Evolutionary conservation across 2,113 vertebrate genomes (phyloP).

Genomic region (Origma solitaria): DNA sequence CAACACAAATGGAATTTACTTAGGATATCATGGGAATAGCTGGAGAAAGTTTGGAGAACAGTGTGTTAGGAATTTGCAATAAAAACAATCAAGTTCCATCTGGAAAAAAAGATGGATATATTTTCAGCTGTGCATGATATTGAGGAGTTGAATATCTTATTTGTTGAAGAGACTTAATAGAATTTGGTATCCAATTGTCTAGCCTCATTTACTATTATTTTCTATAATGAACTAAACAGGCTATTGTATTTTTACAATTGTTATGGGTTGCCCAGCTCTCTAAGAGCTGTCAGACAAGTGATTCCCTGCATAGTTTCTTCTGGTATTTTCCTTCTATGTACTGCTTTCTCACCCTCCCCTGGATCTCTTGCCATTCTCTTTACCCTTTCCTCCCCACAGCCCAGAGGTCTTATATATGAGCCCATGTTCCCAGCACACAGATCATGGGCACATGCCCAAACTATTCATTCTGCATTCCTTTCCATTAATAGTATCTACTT

Average conservation of each 20-base stretch:
- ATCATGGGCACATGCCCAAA: background rate
- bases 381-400: background rate
- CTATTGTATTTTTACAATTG: background rate
- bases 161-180: background rate
- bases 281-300: background rate
- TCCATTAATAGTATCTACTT: background rate
- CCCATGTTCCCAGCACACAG: background rate
- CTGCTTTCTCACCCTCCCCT: background rate
- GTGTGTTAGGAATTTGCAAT: slow-evolving; percentile 36
- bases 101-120: background rate
- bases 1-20: slow-evolving; percentile 21
- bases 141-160: background rate
- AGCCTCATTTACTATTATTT: background rate
- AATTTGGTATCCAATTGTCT: background rate
- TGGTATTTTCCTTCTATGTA: background rate
- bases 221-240: background rate
- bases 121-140: slow-evolving; percentile 1
- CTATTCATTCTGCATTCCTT: background rate
- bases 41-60: background rate
- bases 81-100: slow-evolving; percentile 23
- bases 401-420: background rate
- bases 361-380: background rate
- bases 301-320: background rate
- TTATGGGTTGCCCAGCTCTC: background rate
- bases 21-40: slow-evolving; percentile 13